These are phyloP conservation scores for Mamestra configurata DNA, from an alignment of 1,140 invertebrate species.

Conservation along the genomic window DNA sequence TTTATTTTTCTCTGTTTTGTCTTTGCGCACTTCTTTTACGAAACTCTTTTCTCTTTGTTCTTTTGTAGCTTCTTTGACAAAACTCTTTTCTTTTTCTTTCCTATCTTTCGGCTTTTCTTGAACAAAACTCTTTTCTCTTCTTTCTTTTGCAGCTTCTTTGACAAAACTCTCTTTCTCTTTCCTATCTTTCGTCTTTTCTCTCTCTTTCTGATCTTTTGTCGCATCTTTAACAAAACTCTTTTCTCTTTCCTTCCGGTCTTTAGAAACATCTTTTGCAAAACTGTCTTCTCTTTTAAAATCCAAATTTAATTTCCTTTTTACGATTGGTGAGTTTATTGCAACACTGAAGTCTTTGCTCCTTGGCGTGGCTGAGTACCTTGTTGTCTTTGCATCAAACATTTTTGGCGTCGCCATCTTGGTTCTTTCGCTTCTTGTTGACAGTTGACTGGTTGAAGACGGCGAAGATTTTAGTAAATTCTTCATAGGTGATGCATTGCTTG, in stretches of 20 bases:
- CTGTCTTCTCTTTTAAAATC: conserved; percentile 36
- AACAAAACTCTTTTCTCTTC: neutral
- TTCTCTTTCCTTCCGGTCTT: conserved; percentile 3
- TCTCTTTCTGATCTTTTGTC: conserved; percentile 43
- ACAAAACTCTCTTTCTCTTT: conserved; percentile 32
- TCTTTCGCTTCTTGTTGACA: conserved; percentile 42
- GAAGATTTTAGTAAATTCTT: conserved; percentile 75
- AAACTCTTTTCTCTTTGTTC: neutral
- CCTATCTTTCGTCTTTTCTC: conserved; percentile 40
- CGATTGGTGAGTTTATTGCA: conserved; percentile 80
- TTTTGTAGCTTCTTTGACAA: neutral
- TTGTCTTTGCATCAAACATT: conserved; percentile 49
- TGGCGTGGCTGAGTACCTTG: conserved; percentile 47
- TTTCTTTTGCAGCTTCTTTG: neutral
- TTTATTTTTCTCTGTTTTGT: conserved; percentile 17
- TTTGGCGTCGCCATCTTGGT: conserved; percentile 14
- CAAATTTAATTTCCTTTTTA: conserved; percentile 68
- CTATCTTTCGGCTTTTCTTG: neutral
- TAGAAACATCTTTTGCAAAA: conserved; percentile 22
- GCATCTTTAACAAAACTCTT: conserved; percentile 39
- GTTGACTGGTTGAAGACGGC: conserved; percentile 64
- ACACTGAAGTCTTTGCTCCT: conserved; percentile 70
- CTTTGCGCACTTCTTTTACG: conserved; percentile 17
- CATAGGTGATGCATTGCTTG: conserved; percentile 67
- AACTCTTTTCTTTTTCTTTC: conserved; percentile 6